Conservation (phyloP, 2,888 invertebrate genomes). For the Exocentrus adspersus region DNA sequence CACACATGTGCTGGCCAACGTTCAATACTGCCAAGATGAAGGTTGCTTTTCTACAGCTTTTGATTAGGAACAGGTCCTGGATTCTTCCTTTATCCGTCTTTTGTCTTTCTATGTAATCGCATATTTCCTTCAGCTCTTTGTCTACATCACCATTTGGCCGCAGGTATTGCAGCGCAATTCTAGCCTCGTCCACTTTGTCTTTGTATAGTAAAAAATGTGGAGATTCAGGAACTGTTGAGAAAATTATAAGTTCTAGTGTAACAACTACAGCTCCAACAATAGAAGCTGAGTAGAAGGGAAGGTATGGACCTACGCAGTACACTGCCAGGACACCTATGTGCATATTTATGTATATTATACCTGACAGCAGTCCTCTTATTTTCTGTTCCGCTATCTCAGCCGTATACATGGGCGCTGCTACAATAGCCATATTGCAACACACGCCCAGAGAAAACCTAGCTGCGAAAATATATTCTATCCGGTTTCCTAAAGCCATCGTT, state of each 20-base stretch:
- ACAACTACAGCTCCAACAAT: constrained; percentile 55
- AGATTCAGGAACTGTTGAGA: constrained; percentile 60
- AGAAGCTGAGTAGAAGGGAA: constrained; percentile 56
- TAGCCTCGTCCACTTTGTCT: constrained; percentile 53
- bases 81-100: constrained; percentile 58
- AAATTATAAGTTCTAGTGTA: constrained; percentile 53
- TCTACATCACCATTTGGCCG: constrained; percentile 53
- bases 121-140: constrained; percentile 58
- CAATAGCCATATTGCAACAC: constrained; percentile 58
- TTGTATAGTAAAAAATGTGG: constrained; percentile 58
- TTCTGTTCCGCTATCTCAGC: constrained; percentile 61
- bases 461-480: constrained; percentile 51
- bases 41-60: constrained; percentile 60
- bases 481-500: constrained; percentile 51
- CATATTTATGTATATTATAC: constrained; percentile 60
- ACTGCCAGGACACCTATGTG: constrained; percentile 58
- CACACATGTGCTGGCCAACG: constrained; percentile 60
- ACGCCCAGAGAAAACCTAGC: constrained; percentile 52
- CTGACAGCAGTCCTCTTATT: constrained; percentile 59
- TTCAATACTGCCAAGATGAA: constrained; percentile 60
- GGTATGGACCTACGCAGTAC: constrained; percentile 55
- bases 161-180: constrained; percentile 53
- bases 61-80: constrained; percentile 56
- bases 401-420: constrained; percentile 61
- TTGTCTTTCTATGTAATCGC: constrained; percentile 57